phyloP scores from a whole-genome alignment of 2,113 vertebrate species.

The Pionites leucogaster region DNA sequence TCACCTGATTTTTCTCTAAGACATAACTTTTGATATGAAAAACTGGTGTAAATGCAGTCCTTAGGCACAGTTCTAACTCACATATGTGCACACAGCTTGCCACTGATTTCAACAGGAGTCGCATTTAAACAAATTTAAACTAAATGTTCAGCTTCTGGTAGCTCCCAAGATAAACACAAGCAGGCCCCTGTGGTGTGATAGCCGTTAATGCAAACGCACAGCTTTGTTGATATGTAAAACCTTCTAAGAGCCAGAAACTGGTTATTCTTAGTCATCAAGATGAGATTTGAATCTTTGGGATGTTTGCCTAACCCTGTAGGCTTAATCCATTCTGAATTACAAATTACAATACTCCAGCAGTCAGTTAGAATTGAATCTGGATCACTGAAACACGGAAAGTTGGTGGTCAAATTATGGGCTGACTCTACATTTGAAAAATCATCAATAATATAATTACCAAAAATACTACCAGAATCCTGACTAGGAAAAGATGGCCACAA shows the following conservation, averaged over 20 bases:
- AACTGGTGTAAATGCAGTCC: slow-evolving; percentile 34
- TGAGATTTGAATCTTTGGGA: slow-evolving; percentile 63
- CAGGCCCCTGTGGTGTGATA: slow-evolving; percentile 61
- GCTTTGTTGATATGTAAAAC: slow-evolving; percentile 67
- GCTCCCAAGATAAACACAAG: slow-evolving; percentile 66
- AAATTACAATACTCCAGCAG: slow-evolving; percentile 3
- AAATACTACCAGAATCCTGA: neutral
- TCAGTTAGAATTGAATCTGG: neutral
- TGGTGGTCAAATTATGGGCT: neutral
- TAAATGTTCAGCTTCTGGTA: slow-evolving; percentile 65
- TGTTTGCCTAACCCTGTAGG: slow-evolving; percentile 60
- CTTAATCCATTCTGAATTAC: slow-evolving; percentile 54
- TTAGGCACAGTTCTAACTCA: slow-evolving; percentile 28
- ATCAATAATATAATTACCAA: slow-evolving; percentile 7
- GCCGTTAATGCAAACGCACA: slow-evolving; percentile 62
- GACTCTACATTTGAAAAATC: neutral
- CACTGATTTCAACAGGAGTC: slow-evolving; percentile 56
- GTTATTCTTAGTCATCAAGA: slow-evolving; percentile 68
- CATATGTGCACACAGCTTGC: slow-evolving; percentile 67
- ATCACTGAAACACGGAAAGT: neutral
- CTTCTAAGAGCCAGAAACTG: slow-evolving; percentile 60
- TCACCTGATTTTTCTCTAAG: neutral
- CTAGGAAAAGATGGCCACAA: neutral
- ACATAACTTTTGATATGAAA: slow-evolving; percentile 16
- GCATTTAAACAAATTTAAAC: slow-evolving; percentile 62